phyloP scores from a whole-genome alignment of 1,140 invertebrate species.

The Arctopsyche grandis region DNA sequence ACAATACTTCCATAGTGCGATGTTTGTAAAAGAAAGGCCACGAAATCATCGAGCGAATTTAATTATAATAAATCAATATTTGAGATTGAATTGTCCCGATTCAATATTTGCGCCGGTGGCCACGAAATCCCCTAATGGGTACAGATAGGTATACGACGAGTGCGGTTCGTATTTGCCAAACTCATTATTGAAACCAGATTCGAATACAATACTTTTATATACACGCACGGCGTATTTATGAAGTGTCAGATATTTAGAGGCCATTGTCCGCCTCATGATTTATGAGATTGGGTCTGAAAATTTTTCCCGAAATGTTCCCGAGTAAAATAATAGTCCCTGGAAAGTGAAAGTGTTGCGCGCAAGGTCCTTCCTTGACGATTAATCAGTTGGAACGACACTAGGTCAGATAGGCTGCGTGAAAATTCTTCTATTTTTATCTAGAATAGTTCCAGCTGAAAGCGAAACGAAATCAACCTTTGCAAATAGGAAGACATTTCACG shows the following conservation, averaged over 20 bases:
- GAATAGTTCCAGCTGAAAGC: background rate
- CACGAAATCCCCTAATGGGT: constrained; percentile 16
- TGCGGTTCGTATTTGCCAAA: background rate
- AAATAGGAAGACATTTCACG: background rate
- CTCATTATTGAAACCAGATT: background rate
- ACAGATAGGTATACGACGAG: background rate
- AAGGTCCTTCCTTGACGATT: background rate
- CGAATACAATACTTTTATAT: background rate
- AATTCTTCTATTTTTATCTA: background rate
- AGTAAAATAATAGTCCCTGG: background rate
- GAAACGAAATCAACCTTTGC: background rate
- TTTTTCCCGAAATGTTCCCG: background rate
- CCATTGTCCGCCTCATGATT: background rate
- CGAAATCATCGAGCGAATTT: background rate
- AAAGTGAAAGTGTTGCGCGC: background rate
- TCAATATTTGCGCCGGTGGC: constrained; percentile 16
- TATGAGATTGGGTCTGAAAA: background rate
- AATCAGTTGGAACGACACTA: background rate
- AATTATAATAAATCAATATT: constrained; percentile 31
- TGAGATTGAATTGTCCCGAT: constrained; percentile 28
- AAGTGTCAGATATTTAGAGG: background rate
- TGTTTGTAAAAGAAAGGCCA: background rate
- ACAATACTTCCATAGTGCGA: background rate
- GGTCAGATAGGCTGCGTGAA: background rate
- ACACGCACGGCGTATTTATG: background rate